phyloP scores from a whole-genome alignment of 2,888 invertebrate species.

The Drosophila hamatofila region DNA sequence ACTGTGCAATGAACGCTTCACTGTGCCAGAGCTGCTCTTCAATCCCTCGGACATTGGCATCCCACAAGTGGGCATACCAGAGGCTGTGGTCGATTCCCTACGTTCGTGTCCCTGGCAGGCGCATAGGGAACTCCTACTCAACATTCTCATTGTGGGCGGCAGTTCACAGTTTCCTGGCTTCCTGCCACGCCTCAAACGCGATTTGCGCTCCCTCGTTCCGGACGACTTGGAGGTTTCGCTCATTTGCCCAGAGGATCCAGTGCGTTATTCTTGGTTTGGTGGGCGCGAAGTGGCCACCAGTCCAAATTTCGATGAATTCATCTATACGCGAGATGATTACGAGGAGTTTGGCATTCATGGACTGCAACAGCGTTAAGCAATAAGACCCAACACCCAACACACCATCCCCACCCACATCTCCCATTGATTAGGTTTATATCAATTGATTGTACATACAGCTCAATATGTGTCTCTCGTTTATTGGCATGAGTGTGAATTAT shows the following conservation, averaged over 20 bases:
- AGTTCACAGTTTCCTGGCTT: constrained; percentile 93
- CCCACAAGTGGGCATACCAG: constrained; percentile 94
- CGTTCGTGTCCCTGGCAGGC: constrained; percentile 90
- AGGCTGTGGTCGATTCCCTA: constrained; percentile 93
- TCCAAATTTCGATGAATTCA: constrained; percentile 89
- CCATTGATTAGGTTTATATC: constrained; percentile 18
- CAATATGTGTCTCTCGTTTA: neutral
- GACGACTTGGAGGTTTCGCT: constrained; percentile 92
- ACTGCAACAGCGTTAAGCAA: constrained; percentile 53
- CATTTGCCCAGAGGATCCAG: constrained; percentile 89
- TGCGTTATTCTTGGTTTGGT: constrained; percentile 95
- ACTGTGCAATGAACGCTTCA: constrained; percentile 96
- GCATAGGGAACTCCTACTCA: constrained; percentile 91
- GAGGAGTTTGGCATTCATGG: constrained; percentile 91
- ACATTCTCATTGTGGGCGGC: constrained; percentile 95
- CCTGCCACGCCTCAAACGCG: constrained; percentile 90
- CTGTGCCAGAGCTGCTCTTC: constrained; percentile 97
- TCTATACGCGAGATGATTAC: constrained; percentile 94
- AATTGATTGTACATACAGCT: constrained; percentile 22
- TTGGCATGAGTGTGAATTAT: neutral
- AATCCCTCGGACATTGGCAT: constrained; percentile 98
- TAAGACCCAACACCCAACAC: neutral
- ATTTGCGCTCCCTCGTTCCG: constrained; percentile 92
- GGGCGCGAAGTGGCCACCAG: constrained; percentile 91
- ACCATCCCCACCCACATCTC: neutral